Evolutionary conservation across 2,888 invertebrate species (phyloP), one percentile per base, ranked within the genome.

Genomic region (Asteroscopus sphinx): DNA sequence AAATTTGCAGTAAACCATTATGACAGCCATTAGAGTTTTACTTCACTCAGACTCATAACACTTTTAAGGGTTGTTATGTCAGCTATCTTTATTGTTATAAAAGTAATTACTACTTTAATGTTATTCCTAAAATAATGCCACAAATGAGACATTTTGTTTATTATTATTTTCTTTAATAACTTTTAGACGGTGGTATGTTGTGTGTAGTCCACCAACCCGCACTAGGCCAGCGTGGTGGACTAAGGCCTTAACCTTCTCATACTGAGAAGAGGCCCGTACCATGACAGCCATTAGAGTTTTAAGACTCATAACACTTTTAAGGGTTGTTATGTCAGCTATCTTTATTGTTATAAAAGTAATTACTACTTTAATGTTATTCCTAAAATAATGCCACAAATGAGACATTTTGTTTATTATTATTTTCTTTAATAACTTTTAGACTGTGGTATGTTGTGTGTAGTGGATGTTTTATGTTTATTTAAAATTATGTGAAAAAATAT

Each of bases 21-120:
- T 15, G 41, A 15, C 16, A 41, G 41, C 21, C 6, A 21, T 21
- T 6, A 4, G 16, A 12, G 25, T 11, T 32, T 33, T 33, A 33
- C 9, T 46, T 44, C 48, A 35, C 44, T 37, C 46, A 35, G 37
- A 37, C 45, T 53, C 36, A 26, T 44, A 33, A 44, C 40, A 13
- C 46, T 47, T 36, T 36, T 36, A 36, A 15, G 36, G 47, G 33
- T 33, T 45, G 45, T 45, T 3, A 33, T n/a, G 32, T 25, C 16
- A n/a, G 35, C 36, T 16, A 28, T 47, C 36, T 47, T 36, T 28
- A 17, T 47, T 28, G 3, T 41, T 28, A 30, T 30, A 30, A 41
- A 30, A 11, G 11, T n/a, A 41, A 41, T 41, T 41, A 41, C 28
- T 25, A 13, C 9, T n/a, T 26, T 12, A 26, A 15, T 11, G 13